Evolutionary conservation across 1,140 invertebrate species (phyloP).

Genomic region (Trachymyrmex septentrionalis): DNA sequence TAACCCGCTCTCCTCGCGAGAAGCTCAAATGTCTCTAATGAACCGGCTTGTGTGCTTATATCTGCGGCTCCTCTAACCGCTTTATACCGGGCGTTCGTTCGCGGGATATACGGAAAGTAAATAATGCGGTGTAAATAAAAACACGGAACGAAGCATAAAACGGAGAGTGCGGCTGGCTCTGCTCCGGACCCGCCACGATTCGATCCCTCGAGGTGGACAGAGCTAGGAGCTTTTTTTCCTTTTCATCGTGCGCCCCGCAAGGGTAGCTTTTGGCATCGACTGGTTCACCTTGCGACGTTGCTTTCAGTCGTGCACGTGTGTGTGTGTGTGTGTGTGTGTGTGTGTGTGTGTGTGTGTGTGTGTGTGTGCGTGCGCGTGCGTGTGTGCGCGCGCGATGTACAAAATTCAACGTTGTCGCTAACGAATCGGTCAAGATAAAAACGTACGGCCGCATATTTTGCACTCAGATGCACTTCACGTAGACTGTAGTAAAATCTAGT

Average conservation of each 20-base stretch:
- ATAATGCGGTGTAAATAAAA: conserved; percentile 83
- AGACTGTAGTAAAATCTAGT: background rate
- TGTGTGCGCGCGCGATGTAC: background rate
- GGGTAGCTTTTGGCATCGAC: conserved; percentile 52
- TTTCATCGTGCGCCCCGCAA: conserved; percentile 13
- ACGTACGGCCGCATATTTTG: conserved; percentile 2
- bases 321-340: too few species aligned
- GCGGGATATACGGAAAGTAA: conserved; percentile 79
- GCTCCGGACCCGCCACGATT: conserved; percentile 35
- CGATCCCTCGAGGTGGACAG: conserved; percentile 52
- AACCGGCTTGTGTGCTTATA: conserved; percentile 85
- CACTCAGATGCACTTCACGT: background rate
- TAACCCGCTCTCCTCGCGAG: conserved; percentile 73
- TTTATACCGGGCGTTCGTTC: conserved; percentile 76
- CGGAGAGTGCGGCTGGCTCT: conserved; percentile 45
- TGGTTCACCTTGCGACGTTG: conserved; percentile 49
- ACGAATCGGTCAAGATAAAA: conserved; percentile 47
- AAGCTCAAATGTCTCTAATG: conserved; percentile 86
- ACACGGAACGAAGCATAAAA: conserved; percentile 69
- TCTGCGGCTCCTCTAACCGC: conserved; percentile 80
- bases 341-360: too few species aligned
- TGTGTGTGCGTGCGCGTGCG: too few species aligned
- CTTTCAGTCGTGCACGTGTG: background rate
- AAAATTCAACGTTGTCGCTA: conserved; percentile 42
- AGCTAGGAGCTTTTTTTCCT: conserved; percentile 43